Evolutionary conservation across 1,140 invertebrate species (phyloP), one percentile per base, ranked within the genome.

Genomic region (Drosophila gunungcola): DNA sequence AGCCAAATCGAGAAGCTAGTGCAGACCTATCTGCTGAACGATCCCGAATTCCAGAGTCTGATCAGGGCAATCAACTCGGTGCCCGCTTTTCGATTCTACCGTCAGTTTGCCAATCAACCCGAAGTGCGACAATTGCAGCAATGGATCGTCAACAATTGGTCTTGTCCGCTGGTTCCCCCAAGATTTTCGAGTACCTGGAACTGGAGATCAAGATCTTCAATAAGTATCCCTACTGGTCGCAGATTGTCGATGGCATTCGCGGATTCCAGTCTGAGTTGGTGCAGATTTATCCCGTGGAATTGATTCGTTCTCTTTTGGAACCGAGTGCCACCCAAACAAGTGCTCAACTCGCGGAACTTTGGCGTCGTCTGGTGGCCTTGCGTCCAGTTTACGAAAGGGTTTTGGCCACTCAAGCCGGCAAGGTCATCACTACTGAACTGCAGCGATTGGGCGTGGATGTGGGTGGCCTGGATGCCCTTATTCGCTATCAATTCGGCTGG

Each of bases 151-250:
- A 85, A 16, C 90, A 91, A 46, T 25, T 91, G 46, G 13, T 73
- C 11, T 21, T 83, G 41, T 74, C 86, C 2, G 58, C 84, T 9
- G 56, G 90, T 5, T 83, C 79, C 0, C 42, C 75, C 0, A 57
- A 86, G 13, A 64, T 91, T 27, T 75, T 91, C 2, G 91, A 92
- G 0, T 80, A 80, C 21, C 78, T 90, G 21, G 80, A 88, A 4
- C 69, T 85, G 53, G 84, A 91, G 54, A 65, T 91, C 12, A 86
- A 77, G 51, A 43, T 92, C 5, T 58, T 91, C 25, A 91, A 91
- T 38, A 82, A 88, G 25, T 77, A 85, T 60, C 86, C 90, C 1
- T 78, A 77, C 27, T 90, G 83, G 80, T 58, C 83, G 6, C 79
- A 83, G 55, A 46, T 69, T 4, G 78, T 83, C 1, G 72, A 54